phyloP scores from a whole-genome alignment of 1,140 invertebrate genomes.

The Rhyacophila brunnea region DNA sequence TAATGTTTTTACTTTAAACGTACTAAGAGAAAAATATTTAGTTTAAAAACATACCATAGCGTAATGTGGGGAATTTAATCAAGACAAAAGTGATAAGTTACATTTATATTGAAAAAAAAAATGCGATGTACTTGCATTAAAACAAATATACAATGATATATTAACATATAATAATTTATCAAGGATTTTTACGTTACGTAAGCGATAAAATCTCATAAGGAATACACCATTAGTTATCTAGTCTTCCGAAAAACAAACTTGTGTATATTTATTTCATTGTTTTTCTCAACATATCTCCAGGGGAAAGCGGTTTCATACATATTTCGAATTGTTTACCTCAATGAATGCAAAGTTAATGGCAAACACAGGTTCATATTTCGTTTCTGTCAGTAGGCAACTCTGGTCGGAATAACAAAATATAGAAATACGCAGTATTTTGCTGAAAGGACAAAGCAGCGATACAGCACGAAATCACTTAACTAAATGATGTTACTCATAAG shows the following conservation, averaged over 20 bases:
- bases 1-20: too few species aligned
- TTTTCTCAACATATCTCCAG: too few species aligned
- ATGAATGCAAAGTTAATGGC: conserved; percentile 21
- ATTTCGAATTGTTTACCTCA: conserved; percentile 21
- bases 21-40: too few species aligned
- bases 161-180: too few species aligned
- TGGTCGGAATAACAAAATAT: conserved; percentile 1
- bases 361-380: conserved; percentile 20
- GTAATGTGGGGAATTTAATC: too few species aligned
- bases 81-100: too few species aligned
- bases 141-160: too few species aligned
- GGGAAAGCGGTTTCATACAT: background rate
- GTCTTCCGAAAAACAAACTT: conserved; percentile 8
- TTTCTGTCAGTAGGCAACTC: conserved; percentile 17
- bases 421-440: conserved; percentile 6
- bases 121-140: too few species aligned
- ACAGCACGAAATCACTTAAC: conserved; percentile 36
- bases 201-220: conserved; percentile 6
- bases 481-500: conserved; percentile 31
- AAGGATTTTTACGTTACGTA: background rate
- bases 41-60: too few species aligned
- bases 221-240: conserved; percentile 9
- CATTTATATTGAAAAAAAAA: too few species aligned
- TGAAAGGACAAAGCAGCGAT: conserved; percentile 25
- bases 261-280: too few species aligned